Evolutionary conservation across 1,140 invertebrate species (phyloP).

Genomic region (Notospermus geniculatus): DNA sequence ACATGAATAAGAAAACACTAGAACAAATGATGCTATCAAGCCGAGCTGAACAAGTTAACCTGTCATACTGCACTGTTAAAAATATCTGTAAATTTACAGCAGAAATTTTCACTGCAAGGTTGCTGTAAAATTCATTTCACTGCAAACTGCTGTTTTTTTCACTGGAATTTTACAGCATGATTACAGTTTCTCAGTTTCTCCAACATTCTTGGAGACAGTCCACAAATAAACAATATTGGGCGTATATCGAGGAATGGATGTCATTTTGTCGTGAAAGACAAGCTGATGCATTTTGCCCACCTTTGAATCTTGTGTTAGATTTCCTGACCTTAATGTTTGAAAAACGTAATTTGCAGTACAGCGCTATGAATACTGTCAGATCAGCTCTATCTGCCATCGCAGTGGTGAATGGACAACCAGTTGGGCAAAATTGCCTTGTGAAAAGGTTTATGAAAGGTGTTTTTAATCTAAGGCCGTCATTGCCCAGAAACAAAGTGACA

Average conservation of each 20-base stretch:
- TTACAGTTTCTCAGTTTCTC: too few species aligned
- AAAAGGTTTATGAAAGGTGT: background rate
- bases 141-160: too few species aligned
- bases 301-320: slow-evolving; percentile 4
- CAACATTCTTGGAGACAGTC: background rate
- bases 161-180: too few species aligned
- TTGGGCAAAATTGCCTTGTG: background rate
- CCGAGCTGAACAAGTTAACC: too few species aligned
- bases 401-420: background rate
- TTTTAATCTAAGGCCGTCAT: slow-evolving; percentile 6
- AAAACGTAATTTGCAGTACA: background rate
- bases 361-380: slow-evolving; percentile 8
- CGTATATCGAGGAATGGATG: background rate
- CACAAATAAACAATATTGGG: background rate
- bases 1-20: too few species aligned
- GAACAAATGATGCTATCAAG: too few species aligned
- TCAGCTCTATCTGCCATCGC: slow-evolving; percentile 6
- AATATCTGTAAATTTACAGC: too few species aligned
- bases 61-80: too few species aligned
- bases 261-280: background rate
- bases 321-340: slow-evolving; percentile 6
- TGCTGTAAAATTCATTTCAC: too few species aligned
- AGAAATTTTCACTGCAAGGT: too few species aligned
- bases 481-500: slow-evolving; percentile 1
- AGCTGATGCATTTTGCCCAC: background rate